phyloP scores from a whole-genome alignment of 2,888 invertebrate genomes.

The Acrobasis repandana region DNA sequence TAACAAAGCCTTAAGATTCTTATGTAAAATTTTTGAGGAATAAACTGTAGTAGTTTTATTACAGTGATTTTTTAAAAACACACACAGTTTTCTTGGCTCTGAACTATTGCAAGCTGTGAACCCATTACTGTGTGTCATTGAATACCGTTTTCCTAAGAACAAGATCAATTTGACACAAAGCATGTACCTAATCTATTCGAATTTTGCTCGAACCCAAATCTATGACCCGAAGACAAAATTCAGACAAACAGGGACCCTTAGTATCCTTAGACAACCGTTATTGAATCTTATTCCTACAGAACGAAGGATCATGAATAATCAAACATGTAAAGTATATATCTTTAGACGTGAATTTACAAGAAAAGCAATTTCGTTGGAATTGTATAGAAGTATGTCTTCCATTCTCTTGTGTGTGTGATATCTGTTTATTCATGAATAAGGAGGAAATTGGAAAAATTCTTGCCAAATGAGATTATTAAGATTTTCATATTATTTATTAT shows the following conservation, averaged over 20 bases:
- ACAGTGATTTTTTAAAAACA: too few species aligned
- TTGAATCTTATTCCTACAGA: not conserved
- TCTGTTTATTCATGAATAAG: constrained; percentile 10
- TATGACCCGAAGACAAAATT: not conserved
- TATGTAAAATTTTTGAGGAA: too few species aligned
- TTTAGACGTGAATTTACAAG: constrained; percentile 7
- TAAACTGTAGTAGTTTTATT: too few species aligned
- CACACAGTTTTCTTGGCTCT: too few species aligned
- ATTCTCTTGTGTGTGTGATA: constrained; percentile 2
- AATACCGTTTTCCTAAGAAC: too few species aligned
- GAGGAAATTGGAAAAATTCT: not conserved
- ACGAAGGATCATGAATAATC: not conserved
- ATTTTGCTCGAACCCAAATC: not conserved
- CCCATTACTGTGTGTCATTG: too few species aligned
- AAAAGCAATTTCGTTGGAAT: constrained; percentile 7
- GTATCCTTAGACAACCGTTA: not conserved
- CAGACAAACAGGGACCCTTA: not conserved
- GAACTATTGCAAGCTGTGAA: too few species aligned
- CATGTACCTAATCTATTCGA: too few species aligned
- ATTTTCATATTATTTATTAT: not conserved
- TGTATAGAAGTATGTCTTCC: constrained; percentile 4
- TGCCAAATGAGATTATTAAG: not conserved
- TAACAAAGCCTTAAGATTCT: too few species aligned
- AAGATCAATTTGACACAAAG: too few species aligned
- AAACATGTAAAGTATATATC: not conserved